phyloP scores from a whole-genome alignment of 2,888 invertebrate genomes.

The Cacoxenus indagator region DNA sequence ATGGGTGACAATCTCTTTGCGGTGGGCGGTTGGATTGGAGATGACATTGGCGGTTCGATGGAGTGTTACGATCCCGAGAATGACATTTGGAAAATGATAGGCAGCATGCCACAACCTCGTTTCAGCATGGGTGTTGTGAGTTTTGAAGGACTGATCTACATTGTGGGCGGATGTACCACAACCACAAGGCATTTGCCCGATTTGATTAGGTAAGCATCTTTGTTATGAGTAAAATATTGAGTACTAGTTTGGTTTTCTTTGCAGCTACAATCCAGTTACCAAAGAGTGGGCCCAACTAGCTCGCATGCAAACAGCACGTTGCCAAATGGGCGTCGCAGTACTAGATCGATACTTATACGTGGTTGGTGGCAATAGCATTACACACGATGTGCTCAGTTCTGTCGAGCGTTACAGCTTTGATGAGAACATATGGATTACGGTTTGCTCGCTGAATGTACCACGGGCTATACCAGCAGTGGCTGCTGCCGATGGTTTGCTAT shows the following conservation, averaged over 20 bases:
- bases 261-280: constrained; percentile 83
- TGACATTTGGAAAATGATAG: constrained; percentile 83
- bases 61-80: constrained; percentile 87
- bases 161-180: constrained; percentile 91
- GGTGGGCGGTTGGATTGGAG: constrained; percentile 94
- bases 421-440: constrained; percentile 80
- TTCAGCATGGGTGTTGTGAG: constrained; percentile 94
- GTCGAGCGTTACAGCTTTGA: constrained; percentile 78
- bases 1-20: constrained; percentile 87
- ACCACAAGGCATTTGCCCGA: constrained; percentile 85
- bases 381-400: constrained; percentile 83
- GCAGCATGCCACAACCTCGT: constrained; percentile 85
- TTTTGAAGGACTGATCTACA: constrained; percentile 78
- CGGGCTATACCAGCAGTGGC: constrained; percentile 89
- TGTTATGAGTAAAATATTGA: neutral
- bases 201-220: constrained; percentile 73
- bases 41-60: constrained; percentile 89
- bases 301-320: constrained; percentile 84
- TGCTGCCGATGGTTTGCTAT: constrained; percentile 84
- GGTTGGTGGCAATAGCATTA: constrained; percentile 89
- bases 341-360: constrained; percentile 87
- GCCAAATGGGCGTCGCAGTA: constrained; percentile 92
- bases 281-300: constrained; percentile 84
- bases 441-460: constrained; percentile 80
- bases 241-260: neutral